Percentiles rank a stretch among this genome's conserved stretches.
These are phyloP conservation scores for Catharus minimus DNA, from an alignment of 2,113 vertebrate genomes.

Conservation along the genomic window DNA sequence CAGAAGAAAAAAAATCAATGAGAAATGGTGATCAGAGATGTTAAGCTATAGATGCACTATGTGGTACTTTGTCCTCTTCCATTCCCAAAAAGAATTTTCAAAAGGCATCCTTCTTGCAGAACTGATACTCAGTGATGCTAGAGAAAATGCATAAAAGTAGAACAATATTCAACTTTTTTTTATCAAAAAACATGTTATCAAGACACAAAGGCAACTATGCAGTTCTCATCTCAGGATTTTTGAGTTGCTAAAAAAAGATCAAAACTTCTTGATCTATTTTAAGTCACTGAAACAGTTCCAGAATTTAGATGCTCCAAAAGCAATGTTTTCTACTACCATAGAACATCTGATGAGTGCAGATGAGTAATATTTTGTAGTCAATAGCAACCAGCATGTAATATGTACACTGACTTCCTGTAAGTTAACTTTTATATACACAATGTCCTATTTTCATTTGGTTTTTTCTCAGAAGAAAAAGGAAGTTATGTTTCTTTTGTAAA, in stretches of 20 bases:
- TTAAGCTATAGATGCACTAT: background rate
- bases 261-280: slow-evolving; percentile 1
- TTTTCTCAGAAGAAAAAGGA: background rate
- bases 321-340: background rate
- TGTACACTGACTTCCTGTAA: background rate
- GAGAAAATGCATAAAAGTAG: background rate
- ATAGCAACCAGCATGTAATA: slow-evolving; percentile 34
- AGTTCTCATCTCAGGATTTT: background rate
- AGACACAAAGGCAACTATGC: background rate
- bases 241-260: background rate
- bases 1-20: background rate
- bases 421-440: background rate
- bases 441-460: background rate
- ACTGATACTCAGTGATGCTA: background rate
- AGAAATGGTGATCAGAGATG: background rate
- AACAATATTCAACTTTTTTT: background rate
- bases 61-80: background rate
- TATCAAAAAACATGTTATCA: background rate
- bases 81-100: background rate
- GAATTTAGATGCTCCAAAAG: background rate
- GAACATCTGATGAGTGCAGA: background rate
- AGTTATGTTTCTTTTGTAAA: background rate
- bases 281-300: background rate
- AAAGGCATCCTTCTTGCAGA: background rate
- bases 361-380: slow-evolving; percentile 48